Conservation (phyloP, 1,140 invertebrate genomes). For the Lethrus apterus region DNA sequence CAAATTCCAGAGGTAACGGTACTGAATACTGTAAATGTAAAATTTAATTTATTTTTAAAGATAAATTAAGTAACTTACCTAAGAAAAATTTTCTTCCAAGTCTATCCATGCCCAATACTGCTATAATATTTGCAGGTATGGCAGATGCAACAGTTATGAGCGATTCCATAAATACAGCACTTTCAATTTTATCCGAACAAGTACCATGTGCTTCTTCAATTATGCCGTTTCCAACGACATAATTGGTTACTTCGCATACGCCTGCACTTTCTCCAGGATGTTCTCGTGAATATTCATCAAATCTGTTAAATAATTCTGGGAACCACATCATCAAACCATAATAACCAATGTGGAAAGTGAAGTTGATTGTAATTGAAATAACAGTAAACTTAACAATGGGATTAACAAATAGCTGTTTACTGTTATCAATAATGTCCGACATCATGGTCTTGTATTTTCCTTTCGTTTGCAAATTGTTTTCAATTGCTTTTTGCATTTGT, state of each 20-base stretch:
- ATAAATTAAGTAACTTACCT: slow-evolving; percentile 44
- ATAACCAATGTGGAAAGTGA: slow-evolving; percentile 83
- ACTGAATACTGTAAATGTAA: slow-evolving; percentile 67
- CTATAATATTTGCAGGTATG: slow-evolving; percentile 75
- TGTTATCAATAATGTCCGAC: slow-evolving; percentile 68
- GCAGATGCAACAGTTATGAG: slow-evolving; percentile 78
- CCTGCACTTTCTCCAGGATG: slow-evolving; percentile 55
- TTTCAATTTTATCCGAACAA: slow-evolving; percentile 63
- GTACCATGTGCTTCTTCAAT: slow-evolving; percentile 45
- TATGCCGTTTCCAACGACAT: slow-evolving; percentile 58
- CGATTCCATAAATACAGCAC: slow-evolving; percentile 75
- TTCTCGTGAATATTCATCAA: slow-evolving; percentile 58
- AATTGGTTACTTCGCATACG: slow-evolving; percentile 69
- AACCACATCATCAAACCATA: slow-evolving; percentile 91
- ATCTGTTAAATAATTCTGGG: slow-evolving; percentile 80
- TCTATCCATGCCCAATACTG: slow-evolving; percentile 65
- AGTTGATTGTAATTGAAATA: slow-evolving; percentile 78
- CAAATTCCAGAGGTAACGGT: slow-evolving; percentile 77
- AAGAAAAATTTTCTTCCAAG: slow-evolving; percentile 82
- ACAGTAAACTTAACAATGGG: slow-evolving; percentile 74
- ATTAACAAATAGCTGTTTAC: slow-evolving; percentile 67
- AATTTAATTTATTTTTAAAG: slow-evolving; percentile 18
- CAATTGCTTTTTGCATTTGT: slow-evolving; percentile 34
- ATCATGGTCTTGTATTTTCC: slow-evolving; percentile 63
- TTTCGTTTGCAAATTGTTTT: slow-evolving; percentile 39